A percentile compares a stretch with the other conserved stretches of the same genome.
Conservation (phyloP, 2,113 vertebrate species). For the Vanacampus margaritifer region DNA sequence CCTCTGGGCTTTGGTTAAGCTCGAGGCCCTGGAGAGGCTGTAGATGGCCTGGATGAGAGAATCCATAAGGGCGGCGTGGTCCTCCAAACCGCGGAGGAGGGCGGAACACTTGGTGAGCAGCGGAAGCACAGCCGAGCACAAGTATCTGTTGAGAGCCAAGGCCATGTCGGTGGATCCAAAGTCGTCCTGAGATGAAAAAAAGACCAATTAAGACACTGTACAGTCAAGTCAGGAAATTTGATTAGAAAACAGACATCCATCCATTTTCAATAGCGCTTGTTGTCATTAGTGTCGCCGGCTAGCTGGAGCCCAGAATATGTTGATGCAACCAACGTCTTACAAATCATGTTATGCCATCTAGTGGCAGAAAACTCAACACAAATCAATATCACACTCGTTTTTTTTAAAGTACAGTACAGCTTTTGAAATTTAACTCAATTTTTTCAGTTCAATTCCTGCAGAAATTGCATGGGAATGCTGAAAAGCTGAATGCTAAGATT, state of each 20-base stretch:
- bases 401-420: no score
- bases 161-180: conserved; percentile 93
- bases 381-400: no score
- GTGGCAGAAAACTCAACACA: no score
- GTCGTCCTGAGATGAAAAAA: conserved; percentile 69
- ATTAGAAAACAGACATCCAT: background rate
- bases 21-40: conserved; percentile 83
- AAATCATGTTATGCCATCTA: no score
- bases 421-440: no score
- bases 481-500: no score
- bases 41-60: conserved; percentile 86
- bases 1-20: conserved; percentile 90
- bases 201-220: background rate
- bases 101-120: conserved; percentile 84
- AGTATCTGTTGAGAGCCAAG: conserved; percentile 90
- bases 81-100: conserved; percentile 82
- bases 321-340: no score
- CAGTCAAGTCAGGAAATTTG: background rate
- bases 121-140: conserved; percentile 87
- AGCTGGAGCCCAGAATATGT: no score
- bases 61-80: conserved; percentile 79
- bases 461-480: no score
- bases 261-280: background rate
- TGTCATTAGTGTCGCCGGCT: no score
- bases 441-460: no score